Percentiles rank a stretch among this genome's conserved stretches.
phyloP scores from a whole-genome alignment of 1,140 invertebrate species.

The Euwallacea fornicatus region DNA sequence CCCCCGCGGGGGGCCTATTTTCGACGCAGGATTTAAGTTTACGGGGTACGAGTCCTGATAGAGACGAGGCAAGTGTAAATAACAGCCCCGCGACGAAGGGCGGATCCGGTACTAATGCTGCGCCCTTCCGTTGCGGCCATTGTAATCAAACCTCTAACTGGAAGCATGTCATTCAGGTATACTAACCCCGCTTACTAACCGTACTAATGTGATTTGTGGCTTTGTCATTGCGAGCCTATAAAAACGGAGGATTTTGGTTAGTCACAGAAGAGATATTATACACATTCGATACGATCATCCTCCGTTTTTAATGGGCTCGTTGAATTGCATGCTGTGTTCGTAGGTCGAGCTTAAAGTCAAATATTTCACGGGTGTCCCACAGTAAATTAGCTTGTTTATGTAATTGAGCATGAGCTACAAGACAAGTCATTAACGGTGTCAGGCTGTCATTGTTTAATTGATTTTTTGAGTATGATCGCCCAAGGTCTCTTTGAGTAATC shows the following conservation, averaged over 20 bases:
- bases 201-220: slow-evolving; percentile 37
- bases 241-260: neutral
- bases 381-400: neutral
- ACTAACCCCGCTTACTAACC: slow-evolving; percentile 53
- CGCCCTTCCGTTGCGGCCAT: slow-evolving; percentile 71
- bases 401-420: too few species aligned
- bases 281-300: neutral
- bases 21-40: slow-evolving; percentile 42
- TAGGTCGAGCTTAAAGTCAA: neutral
- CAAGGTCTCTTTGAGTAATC: too few species aligned
- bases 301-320: neutral
- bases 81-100: slow-evolving; percentile 44
- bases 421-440: too few species aligned
- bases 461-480: too few species aligned
- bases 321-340: neutral
- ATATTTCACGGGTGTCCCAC: slow-evolving; percentile 1
- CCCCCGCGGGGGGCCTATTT: slow-evolving; percentile 6
- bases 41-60: slow-evolving; percentile 47
- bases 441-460: too few species aligned
- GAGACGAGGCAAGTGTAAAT: slow-evolving; percentile 55
- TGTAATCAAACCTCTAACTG: slow-evolving; percentile 77
- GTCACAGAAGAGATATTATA: neutral
- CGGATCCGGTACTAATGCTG: slow-evolving; percentile 39
- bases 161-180: slow-evolving; percentile 80
- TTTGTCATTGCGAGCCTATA: neutral